A percentile compares a stretch with the other conserved stretches of the same genome.
These are phyloP conservation scores for Megaustenia siamemsis DNA, from an alignment of 2,888 invertebrate genomes.

Conservation along the genomic window DNA sequence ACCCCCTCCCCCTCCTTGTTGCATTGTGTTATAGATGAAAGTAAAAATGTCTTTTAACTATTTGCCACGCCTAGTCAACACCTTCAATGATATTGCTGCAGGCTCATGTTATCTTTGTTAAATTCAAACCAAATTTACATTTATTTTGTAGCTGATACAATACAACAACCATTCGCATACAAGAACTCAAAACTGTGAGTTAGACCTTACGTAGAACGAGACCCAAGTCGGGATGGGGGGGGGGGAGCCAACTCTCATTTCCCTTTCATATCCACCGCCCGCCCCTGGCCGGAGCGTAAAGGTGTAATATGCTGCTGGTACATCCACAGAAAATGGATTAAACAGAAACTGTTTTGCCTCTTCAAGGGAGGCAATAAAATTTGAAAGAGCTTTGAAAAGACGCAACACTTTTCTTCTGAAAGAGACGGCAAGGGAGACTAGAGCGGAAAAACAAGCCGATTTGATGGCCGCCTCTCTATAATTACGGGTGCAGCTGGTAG, in stretches of 20 bases:
- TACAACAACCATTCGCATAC: background rate
- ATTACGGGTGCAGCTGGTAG: constrained; percentile 33
- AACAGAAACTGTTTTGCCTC: constrained; percentile 46
- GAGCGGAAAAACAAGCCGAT: constrained; percentile 27
- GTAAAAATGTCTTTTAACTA: background rate
- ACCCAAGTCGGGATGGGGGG: background rate
- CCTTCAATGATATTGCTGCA: background rate
- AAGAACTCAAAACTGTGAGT: background rate
- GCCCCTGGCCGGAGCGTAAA: background rate
- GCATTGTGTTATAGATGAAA: background rate
- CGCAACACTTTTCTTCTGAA: constrained; percentile 42
- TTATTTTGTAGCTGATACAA: background rate
- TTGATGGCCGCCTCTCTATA: constrained; percentile 13
- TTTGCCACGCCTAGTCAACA: background rate
- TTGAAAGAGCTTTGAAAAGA: constrained; percentile 47
- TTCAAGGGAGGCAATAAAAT: constrained; percentile 42
- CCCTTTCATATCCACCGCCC: background rate
- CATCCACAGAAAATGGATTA: constrained; percentile 31
- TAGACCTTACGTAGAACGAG: background rate
- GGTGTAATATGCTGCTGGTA: constrained; percentile 21
- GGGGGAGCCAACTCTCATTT: background rate
- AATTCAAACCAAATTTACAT: background rate
- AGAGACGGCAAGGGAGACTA: background rate
- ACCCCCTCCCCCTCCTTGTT: background rate
- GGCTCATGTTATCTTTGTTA: background rate